Base-by-base conservation (phyloP, 2,113 vertebrate species). In the Cinclus mexicanus region DNA sequence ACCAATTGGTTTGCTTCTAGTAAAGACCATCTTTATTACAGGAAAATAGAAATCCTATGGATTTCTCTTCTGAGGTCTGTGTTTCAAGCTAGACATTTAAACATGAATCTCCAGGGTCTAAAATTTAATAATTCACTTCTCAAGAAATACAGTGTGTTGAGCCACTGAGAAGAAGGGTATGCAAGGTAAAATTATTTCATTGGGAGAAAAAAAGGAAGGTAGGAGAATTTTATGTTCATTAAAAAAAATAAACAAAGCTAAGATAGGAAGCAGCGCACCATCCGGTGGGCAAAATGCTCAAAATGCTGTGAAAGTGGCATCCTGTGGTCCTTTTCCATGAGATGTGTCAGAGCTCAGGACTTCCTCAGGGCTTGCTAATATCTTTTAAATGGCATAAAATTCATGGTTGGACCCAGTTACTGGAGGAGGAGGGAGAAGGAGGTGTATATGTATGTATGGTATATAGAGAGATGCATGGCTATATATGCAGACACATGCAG, bases 11-110 rank as follows among this genome's bases (percentile, higher is more conserved):
- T 95, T 97, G 87, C 55, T 97, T 78, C 64, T 55, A 93, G 69
- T 89, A 94, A 93, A 97, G 85, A 47, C 80, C 56, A 21, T 93
- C 95, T 97, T 96, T 97, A 94, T 87, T 78, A 94, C 94, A 91
- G 95, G 74, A 89, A 96, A 97, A 98, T 96, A 94, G 84, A 97
- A 98, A 95, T 50, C 35, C 63, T 93, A 89, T 97, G 14, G 93
- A 97, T 94, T 94, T 95, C 90, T 96, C 60, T 95, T 92, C 80
- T 92, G 83, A 96, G 85, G 65, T 9, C 81, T 94, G 76, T 41
- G 65, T 96, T 97, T 97, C 84, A 94, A 90, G 75, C 79, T 90
- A 97, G 96, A 96, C 95, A 97, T 97, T 97, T 98, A 97, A 97
- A 93, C 81, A 92, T 8, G n/a, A 78, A 95, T 84, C 89, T 64